Evolutionary conservation across 2,888 invertebrate genomes (phyloP).

Genomic region (Bembecia ichneumoniformis): DNA sequence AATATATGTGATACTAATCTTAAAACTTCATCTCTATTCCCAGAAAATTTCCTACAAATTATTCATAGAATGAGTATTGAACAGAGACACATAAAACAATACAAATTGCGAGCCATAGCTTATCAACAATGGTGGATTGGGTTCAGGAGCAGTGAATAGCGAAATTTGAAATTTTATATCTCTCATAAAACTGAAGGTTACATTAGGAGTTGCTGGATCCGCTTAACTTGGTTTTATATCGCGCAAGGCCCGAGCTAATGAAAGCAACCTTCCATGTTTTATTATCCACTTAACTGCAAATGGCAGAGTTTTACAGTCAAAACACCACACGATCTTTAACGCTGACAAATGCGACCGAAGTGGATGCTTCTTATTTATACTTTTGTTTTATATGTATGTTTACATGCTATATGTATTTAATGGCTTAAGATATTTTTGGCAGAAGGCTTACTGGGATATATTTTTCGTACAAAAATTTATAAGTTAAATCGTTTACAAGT

Average conservation of each 20-base stretch:
- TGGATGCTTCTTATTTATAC: not conserved
- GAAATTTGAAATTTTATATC: conserved; percentile 62
- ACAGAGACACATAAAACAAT: not conserved
- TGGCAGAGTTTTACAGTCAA: conserved; percentile 22
- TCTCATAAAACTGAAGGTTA: conserved; percentile 54
- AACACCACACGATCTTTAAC: conserved; percentile 20
- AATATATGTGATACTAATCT: no score
- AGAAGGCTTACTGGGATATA: no score
- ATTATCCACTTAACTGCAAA: conserved; percentile 46
- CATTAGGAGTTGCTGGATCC: conserved; percentile 32
- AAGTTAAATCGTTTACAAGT: no score
- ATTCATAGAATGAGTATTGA: not conserved
- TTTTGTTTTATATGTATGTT: not conserved
- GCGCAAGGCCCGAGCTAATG: conserved; percentile 40
- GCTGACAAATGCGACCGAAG: conserved; percentile 16
- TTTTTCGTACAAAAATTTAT: no score
- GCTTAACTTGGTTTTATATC: conserved; percentile 47
- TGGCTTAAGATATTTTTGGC: no score
- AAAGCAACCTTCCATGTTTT: conserved; percentile 59
- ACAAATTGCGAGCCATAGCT: conserved; percentile 17
- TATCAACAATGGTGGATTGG: conserved; percentile 21
- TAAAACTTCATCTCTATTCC: no score
- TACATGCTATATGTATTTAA: no score
- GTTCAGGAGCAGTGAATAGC: conserved; percentile 33
- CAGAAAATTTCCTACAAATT: no score